Percentiles rank a stretch among this genome's conserved stretches.
Evolutionary conservation across 1,140 invertebrate genomes (phyloP).

Genomic region (Sitophilus oryzae): DNA sequence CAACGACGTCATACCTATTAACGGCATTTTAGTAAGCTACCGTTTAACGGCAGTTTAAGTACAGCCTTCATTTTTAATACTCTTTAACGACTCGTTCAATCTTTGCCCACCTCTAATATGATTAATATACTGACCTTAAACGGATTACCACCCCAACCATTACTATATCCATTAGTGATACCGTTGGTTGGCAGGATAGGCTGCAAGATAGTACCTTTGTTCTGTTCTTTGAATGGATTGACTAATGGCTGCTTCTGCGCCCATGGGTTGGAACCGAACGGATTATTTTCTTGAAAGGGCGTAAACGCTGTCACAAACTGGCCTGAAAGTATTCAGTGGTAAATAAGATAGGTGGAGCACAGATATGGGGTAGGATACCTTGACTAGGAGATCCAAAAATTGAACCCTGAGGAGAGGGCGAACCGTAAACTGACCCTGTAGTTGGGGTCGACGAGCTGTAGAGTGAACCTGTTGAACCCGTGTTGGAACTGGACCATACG

Average conservation of each 20-base stretch:
- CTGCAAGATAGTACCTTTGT: conserved; percentile 33
- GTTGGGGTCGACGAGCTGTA: conserved; percentile 43
- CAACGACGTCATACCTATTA: too few species aligned
- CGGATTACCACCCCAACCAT: conserved; percentile 38
- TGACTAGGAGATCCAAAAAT: conserved; percentile 43
- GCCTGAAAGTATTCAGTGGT: conserved; percentile 29
- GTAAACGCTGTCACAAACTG: conserved; percentile 38
- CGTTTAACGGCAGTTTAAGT: too few species aligned
- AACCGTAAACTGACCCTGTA: conserved; percentile 41
- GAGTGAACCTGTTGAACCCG: conserved; percentile 39
- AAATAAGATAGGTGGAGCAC: neutral
- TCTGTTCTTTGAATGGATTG: conserved; percentile 33
- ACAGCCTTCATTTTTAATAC: too few species aligned
- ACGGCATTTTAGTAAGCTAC: too few species aligned
- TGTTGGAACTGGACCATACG: conserved; percentile 18
- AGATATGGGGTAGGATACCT: conserved; percentile 29
- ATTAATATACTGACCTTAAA: conserved; percentile 37
- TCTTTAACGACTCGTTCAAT: too few species aligned
- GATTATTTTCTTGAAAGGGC: conserved; percentile 29
- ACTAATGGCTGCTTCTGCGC: conserved; percentile 24
- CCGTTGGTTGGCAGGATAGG: conserved; percentile 26
- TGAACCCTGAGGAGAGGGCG: conserved; percentile 41
- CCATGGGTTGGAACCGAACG: conserved; percentile 22
- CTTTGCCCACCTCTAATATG: neutral
- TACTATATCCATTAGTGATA: conserved; percentile 28